Base-by-base conservation (phyloP, 2,113 vertebrate species). In the Trematomus loennbergii region DNA sequence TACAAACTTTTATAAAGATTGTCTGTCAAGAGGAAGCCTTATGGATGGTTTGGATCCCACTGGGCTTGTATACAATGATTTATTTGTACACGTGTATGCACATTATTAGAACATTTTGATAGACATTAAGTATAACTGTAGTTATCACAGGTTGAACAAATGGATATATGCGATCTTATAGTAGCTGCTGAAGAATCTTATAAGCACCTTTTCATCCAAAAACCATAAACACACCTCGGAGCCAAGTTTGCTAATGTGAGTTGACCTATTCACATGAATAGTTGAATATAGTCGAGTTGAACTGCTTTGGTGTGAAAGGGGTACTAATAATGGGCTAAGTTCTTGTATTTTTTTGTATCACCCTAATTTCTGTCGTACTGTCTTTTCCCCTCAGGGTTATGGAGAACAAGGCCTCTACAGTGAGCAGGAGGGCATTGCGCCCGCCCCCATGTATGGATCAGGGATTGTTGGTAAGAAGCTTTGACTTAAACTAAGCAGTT, bases 391-490 rank as follows among this genome's bases (percentile, higher is more conserved):
- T 16, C 87, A 99, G 97, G 94, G 91, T 78, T 99, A 97, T 78
- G 92, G 94, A 0, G 97, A 97, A 55, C 95, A 96, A 0, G 52
- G 95, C 36, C 96, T 96, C 92, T 99, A 97, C 22, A 63, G 84
- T 0, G 97, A 97, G 18, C 96, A 95, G 75, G 92, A 96, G 64
- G 94, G 95, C 20, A 86, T 97, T 67, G 87, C 95, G 62, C 94
- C 97, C 0, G 94, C 96, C 0, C 87, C 97, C 0, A 96, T 97
- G 89, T 96, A 97, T 88, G 96, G 95, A 65, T 87, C 97, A 1
- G 97, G 96, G 43, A 95, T 97, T 4, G 95, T 94, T 83, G 97
- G 98, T 99, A 90, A 96, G 97, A 90, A 50, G 16, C 22, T 15
- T 62, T 74, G 11, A 36, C 66, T 64, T 66, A 18, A 83, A 52